These are phyloP conservation scores for Silurus meridionalis DNA, from an alignment of 2,113 vertebrate genomes.

Conservation along the genomic window DNA sequence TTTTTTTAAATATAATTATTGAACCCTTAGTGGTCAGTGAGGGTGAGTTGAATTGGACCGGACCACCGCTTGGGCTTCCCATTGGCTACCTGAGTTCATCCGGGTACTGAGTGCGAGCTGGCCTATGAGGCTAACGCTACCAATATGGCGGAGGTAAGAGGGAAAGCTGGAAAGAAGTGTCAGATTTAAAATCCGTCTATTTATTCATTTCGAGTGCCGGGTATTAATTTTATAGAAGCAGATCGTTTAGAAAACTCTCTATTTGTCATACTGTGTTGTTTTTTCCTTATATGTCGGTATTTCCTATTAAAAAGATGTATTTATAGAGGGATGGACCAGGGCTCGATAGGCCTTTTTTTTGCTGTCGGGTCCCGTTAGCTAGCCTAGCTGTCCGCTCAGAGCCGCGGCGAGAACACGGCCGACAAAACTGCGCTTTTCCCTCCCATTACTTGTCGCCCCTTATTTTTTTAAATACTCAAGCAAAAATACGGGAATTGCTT, in stretches of 20 bases:
- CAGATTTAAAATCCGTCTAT: constrained; percentile 68
- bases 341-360: constrained; percentile 31
- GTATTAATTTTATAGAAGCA: not conserved
- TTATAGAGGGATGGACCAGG: constrained; percentile 14
- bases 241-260: not conserved
- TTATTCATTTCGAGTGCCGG: not conserved
- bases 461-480: not conserved
- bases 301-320: not conserved
- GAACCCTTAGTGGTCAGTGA: not conserved
- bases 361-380: constrained; percentile 36
- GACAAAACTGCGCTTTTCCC: not conserved
- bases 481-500: not conserved
- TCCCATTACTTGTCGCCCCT: too few relatives aligned
- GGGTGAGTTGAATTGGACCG: constrained; percentile 22
- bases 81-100: constrained; percentile 86
- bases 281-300: not conserved
- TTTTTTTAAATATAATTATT: too few relatives aligned
- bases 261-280: not conserved
- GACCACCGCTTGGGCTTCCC: constrained; percentile 54
- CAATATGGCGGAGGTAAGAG: constrained; percentile 99
- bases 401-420: constrained; percentile 17
- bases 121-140: constrained; percentile 89
- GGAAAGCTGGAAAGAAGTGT: constrained; percentile 83
- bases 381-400: constrained; percentile 31
- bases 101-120: constrained; percentile 85